Evolutionary conservation across 2,113 vertebrate species (phyloP).

Genomic region (Vombatus ursinus): DNA sequence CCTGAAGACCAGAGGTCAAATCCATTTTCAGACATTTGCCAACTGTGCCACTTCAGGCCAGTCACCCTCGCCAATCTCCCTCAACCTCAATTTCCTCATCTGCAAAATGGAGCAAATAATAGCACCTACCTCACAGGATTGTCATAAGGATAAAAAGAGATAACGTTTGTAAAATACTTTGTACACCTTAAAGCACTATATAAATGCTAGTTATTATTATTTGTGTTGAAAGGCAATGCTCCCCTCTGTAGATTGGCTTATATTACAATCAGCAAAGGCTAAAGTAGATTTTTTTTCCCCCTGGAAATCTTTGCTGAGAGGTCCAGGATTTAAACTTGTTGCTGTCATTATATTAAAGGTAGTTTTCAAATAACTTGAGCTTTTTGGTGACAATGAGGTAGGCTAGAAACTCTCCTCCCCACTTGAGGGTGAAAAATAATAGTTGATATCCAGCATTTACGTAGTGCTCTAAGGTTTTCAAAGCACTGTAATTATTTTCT

Average conservation of each 20-base stretch:
- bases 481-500: neutral
- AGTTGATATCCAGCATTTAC: neutral
- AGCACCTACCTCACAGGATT: neutral
- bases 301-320: neutral
- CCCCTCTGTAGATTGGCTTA: neutral
- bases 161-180: neutral
- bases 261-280: neutral
- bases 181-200: neutral
- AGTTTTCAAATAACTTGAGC: neutral
- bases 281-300: neutral
- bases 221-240: neutral
- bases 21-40: neutral
- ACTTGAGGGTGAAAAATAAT: neutral
- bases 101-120: neutral
- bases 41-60: neutral
- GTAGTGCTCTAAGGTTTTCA: neutral
- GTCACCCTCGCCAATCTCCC: neutral
- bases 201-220: neutral
- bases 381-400: neutral
- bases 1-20: neutral
- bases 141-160: neutral
- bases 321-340: neutral
- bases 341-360: neutral
- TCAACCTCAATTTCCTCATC: neutral
- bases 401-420: neutral